Conservation (phyloP, 2,797 vertebrate genomes). For the Xiphorhynchus erythropygius region DNA sequence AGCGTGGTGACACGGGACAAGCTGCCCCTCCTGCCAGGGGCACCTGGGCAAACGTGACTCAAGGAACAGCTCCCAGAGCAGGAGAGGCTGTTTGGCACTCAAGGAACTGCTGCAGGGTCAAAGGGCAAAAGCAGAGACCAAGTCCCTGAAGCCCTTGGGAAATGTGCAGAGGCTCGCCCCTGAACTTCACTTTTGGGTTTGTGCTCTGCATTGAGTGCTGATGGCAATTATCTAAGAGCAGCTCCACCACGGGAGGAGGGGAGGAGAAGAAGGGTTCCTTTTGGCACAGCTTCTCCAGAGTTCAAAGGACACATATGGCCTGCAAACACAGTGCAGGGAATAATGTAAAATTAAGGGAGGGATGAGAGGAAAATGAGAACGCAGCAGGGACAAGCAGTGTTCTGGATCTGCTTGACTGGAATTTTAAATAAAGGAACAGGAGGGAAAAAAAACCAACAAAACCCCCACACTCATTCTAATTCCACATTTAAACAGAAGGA, state of each 20-base stretch:
- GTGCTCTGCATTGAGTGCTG: not conserved
- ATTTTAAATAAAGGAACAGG: conserved; percentile 23
- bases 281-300: conserved; percentile 52
- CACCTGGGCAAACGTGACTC: not conserved
- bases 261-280: conserved; percentile 37
- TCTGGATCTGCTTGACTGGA: conserved; percentile 3
- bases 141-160: not conserved
- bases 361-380: conserved; percentile 34
- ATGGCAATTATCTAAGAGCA: conserved; percentile 19
- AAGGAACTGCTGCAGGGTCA: not conserved
- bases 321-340: conserved; percentile 46
- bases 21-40: not conserved
- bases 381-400: not conserved
- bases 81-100: not conserved
- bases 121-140: not conserved
- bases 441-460: not conserved
- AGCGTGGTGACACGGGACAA: not conserved
- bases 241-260: not conserved
- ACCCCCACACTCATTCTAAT: not conserved
- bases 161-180: not conserved
- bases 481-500: not conserved
- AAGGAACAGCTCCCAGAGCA: conserved; percentile 1
- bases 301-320: conserved; percentile 66
- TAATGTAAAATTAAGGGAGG: conserved; percentile 38
- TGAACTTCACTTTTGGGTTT: not conserved